Evolutionary conservation across 1,140 invertebrate species (phyloP).

Genomic region (Bombus ignitus): DNA sequence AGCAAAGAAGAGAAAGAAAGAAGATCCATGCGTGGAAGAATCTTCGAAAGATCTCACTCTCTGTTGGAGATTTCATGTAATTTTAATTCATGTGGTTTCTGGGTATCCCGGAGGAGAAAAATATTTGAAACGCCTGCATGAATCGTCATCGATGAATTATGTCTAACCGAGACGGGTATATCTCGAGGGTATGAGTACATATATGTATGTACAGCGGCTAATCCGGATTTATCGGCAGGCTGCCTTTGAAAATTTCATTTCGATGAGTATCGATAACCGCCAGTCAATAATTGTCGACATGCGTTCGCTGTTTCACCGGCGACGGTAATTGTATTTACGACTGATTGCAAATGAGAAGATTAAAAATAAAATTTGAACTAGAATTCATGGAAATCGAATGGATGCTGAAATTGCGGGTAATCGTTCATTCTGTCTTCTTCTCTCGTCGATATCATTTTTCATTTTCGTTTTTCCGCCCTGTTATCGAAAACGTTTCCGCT

Average conservation of each 20-base stretch:
- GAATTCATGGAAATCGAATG: slow-evolving; percentile 16
- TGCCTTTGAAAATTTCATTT: slow-evolving; percentile 32
- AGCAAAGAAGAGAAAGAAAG: neutral
- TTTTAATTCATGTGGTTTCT: slow-evolving; percentile 44
- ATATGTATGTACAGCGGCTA: neutral
- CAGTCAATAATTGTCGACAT: slow-evolving; percentile 35
- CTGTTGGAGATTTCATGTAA: slow-evolving; percentile 56
- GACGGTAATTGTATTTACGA: slow-evolving; percentile 42
- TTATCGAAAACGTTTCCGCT: neutral
- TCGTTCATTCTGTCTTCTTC: neutral
- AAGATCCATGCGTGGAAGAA: neutral
- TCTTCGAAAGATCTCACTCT: too few relatives aligned
- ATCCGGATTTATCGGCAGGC: neutral
- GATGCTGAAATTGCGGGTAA: neutral
- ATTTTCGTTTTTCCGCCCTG: neutral
- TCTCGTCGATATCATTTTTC: neutral
- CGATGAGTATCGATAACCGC: slow-evolving; percentile 9
- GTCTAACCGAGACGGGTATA: slow-evolving; percentile 20
- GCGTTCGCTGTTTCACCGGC: neutral
- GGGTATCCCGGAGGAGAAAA: slow-evolving; percentile 44
- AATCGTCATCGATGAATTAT: slow-evolving; percentile 10
- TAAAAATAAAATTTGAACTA: slow-evolving; percentile 32
- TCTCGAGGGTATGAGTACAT: neutral
- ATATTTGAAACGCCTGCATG: slow-evolving; percentile 65
- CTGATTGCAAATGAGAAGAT: slow-evolving; percentile 37